A percentile compares a stretch with the other conserved stretches of the same genome.
Evolutionary conservation across 1,140 invertebrate species (phyloP).

Genomic region (Physella acuta): DNA sequence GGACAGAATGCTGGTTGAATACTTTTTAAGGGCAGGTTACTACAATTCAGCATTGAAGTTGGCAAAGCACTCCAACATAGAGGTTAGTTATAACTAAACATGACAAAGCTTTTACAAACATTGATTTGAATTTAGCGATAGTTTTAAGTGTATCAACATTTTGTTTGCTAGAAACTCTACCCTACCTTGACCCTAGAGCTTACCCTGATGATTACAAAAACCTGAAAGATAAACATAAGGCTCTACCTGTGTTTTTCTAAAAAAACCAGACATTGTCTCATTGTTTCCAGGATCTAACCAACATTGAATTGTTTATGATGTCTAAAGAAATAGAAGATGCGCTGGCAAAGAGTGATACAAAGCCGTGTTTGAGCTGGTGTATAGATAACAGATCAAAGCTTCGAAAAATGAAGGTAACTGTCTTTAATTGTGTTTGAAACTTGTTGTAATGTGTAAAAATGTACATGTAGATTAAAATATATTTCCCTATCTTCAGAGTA

Average conservation of each 20-base stretch:
- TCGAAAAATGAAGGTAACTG: conserved; percentile 75
- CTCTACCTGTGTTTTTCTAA: no score
- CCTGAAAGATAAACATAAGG: no score
- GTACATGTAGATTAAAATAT: background rate
- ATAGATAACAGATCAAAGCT: conserved; percentile 96
- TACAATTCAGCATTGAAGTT: conserved; percentile 86
- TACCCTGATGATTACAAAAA: no score
- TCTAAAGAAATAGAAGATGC: conserved; percentile 79
- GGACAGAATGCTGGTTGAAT: conserved; percentile 94
- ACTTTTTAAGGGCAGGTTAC: conserved; percentile 92
- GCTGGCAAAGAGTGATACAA: conserved; percentile 77
- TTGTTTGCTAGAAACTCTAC: no score
- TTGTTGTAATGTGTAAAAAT: no score
- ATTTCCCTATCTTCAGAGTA: conserved; percentile 49
- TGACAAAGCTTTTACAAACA: no score
- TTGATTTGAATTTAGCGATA: no score
- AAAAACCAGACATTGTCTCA: no score
- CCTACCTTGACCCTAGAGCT: no score
- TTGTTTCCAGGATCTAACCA: conserved; percentile 79
- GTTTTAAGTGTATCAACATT: no score
- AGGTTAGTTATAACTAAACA: conserved; percentile 61
- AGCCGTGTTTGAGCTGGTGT: conserved; percentile 92
- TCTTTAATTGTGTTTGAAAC: no score
- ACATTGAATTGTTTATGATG: conserved; percentile 88
- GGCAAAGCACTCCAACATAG: conserved; percentile 78